Conservation (phyloP, 2,113 vertebrate genomes). For the Corythoichthys intestinalis region DNA sequence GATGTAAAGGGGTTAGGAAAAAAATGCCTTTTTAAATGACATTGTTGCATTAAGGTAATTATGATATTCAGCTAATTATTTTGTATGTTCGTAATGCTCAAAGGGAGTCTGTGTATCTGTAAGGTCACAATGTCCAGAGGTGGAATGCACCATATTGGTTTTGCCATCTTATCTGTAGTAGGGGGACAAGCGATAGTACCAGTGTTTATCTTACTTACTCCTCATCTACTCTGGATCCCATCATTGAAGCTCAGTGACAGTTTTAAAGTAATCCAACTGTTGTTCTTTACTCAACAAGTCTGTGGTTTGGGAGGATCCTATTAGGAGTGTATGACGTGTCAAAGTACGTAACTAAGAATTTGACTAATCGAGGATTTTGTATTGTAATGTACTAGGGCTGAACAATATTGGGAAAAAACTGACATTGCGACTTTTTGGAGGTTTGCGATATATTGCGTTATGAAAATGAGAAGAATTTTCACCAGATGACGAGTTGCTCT, state of each 20-base stretch:
- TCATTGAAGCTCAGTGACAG: background rate
- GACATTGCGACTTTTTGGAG: no score
- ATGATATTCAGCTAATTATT: background rate
- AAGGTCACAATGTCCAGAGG: background rate
- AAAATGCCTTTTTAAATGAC: background rate
- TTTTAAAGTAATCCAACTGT: conserved; percentile 1
- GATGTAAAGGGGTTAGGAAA: background rate
- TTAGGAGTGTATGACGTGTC: conserved; percentile 17
- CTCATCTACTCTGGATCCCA: background rate
- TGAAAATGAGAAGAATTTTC: no score
- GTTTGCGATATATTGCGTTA: no score
- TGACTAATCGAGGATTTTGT: no score
- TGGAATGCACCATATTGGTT: background rate
- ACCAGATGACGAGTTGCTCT: no score
- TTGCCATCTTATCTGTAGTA: background rate
- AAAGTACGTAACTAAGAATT: background rate
- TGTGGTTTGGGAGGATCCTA: background rate
- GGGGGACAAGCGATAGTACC: background rate
- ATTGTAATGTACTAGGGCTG: no score
- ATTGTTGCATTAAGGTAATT: background rate
- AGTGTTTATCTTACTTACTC: background rate
- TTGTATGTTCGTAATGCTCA: background rate
- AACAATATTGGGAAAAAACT: no score
- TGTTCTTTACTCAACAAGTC: background rate
- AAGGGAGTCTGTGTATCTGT: background rate